A percentile compares a stretch with the other conserved stretches of the same genome.
Evolutionary conservation across 2,113 vertebrate genomes (phyloP).

Genomic region (Propithecus coquereli): DNA sequence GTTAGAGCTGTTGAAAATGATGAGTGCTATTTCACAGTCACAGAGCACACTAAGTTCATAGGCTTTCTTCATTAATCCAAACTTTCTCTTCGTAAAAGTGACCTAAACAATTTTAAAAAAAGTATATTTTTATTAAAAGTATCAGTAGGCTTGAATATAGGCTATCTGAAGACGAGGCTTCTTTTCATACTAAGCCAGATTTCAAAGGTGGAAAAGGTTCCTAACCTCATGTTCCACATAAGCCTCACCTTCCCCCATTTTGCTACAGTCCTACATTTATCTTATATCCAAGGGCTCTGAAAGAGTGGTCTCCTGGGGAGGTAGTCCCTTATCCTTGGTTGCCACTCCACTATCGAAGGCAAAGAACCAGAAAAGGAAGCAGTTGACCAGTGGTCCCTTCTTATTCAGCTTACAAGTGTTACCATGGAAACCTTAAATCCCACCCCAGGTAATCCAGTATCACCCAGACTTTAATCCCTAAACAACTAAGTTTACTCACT

Average conservation of each 20-base stretch:
- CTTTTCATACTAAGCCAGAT: neutral
- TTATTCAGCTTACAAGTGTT: neutral
- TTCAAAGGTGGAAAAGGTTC: neutral
- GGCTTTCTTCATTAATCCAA: conserved; percentile 99
- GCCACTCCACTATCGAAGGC: neutral
- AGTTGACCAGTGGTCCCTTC: neutral
- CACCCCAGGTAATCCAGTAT: neutral
- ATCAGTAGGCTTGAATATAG: neutral
- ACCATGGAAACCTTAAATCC: neutral
- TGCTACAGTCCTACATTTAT: neutral
- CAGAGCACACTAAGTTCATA: conserved; percentile 99
- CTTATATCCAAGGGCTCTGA: neutral
- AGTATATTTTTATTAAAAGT: neutral
- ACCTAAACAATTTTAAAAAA: conserved; percentile 85
- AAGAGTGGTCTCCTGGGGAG: neutral
- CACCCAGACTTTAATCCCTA: neutral
- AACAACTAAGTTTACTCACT: neutral
- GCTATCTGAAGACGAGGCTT: neutral
- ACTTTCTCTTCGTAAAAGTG: conserved; percentile 99
- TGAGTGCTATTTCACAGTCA: conserved; percentile 99
- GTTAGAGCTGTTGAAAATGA: conserved; percentile 99
- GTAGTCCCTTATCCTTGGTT: neutral
- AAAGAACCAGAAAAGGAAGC: neutral
- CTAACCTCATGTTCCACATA: neutral
- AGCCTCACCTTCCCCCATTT: neutral